These are phyloP conservation scores for Linyphia triangularis DNA, from an alignment of 2,888 invertebrate species.

Conservation along the genomic window DNA sequence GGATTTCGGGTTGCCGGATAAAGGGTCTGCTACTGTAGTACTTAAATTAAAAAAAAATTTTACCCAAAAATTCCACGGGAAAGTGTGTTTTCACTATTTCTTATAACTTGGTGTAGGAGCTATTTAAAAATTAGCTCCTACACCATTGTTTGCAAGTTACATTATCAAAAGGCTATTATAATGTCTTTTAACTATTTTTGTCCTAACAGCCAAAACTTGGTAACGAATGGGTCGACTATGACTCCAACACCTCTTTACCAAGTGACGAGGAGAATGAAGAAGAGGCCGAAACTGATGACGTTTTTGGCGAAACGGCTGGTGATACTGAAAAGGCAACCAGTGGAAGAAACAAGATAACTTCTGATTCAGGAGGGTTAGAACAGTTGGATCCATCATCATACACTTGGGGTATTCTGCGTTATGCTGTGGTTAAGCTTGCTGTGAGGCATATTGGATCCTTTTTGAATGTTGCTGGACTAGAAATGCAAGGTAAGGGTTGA, in stretches of 20 bases:
- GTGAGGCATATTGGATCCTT: constrained; percentile 92
- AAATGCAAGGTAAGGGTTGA: constrained; percentile 87
- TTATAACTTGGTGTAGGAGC: too few species aligned
- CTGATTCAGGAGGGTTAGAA: constrained; percentile 77
- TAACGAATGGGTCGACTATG: constrained; percentile 85
- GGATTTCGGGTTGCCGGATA: too few species aligned
- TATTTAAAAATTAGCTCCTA: too few species aligned
- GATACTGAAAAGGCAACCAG: not conserved
- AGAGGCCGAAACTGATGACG: constrained; percentile 84
- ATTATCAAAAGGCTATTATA: too few species aligned
- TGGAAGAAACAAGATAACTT: constrained; percentile 80
- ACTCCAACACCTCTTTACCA: constrained; percentile 83
- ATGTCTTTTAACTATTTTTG: not conserved
- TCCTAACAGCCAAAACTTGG: constrained; percentile 51
- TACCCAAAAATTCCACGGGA: too few species aligned
- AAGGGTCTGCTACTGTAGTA: too few species aligned
- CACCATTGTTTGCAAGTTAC: too few species aligned
- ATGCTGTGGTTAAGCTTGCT: constrained; percentile 91
- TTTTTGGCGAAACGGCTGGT: constrained; percentile 81
- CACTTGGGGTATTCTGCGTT: constrained; percentile 95
- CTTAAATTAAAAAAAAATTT: too few species aligned
- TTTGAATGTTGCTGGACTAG: constrained; percentile 91
- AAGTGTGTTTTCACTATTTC: too few species aligned
- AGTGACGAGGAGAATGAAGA: constrained; percentile 84
- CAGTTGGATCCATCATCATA: constrained; percentile 92